These are phyloP conservation scores for Mamestra configurata DNA, from an alignment of 1,140 invertebrate genomes.

Conservation along the genomic window DNA sequence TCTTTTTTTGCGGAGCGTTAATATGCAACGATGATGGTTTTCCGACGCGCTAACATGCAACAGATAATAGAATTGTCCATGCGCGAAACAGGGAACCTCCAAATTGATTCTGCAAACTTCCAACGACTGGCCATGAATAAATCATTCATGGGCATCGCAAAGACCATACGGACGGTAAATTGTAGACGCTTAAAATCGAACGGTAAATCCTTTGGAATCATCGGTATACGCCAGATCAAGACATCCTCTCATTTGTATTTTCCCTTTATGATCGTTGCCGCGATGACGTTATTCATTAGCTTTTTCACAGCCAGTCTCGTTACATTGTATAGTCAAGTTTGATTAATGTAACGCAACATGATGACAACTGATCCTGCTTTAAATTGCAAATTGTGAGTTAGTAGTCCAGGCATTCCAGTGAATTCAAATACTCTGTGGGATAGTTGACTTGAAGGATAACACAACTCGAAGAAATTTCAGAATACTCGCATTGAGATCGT, in stretches of 20 bases:
- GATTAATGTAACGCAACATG: no score
- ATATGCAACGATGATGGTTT: constrained; percentile 49
- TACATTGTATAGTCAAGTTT: constrained; percentile 82
- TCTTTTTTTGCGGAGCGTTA: constrained; percentile 30
- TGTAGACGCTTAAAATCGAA: constrained; percentile 41
- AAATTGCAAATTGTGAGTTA: constrained; percentile 60
- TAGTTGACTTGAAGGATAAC: constrained; percentile 74
- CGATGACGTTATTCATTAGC: constrained; percentile 68
- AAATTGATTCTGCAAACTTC: no score
- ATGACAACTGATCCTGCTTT: constrained; percentile 73
- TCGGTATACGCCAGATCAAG: constrained; percentile 57
- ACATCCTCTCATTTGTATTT: constrained; percentile 65
- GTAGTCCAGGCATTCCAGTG: constrained; percentile 70
- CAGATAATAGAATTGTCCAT: no score
- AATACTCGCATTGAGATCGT: constrained; percentile 65
- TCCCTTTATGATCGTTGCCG: constrained; percentile 57
- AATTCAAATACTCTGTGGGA: constrained; percentile 80
- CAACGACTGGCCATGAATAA: constrained; percentile 50
- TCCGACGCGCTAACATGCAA: no score
- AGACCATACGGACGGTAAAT: constrained; percentile 61
- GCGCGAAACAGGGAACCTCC: no score
- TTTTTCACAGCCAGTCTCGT: constrained; percentile 79
- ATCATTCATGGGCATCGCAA: constrained; percentile 52
- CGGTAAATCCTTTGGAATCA: no score
- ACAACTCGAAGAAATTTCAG: constrained; percentile 61